These are phyloP conservation scores for Ranitomeya imitator DNA, from an alignment of 2,113 vertebrate genomes.

Conservation along the genomic window DNA sequence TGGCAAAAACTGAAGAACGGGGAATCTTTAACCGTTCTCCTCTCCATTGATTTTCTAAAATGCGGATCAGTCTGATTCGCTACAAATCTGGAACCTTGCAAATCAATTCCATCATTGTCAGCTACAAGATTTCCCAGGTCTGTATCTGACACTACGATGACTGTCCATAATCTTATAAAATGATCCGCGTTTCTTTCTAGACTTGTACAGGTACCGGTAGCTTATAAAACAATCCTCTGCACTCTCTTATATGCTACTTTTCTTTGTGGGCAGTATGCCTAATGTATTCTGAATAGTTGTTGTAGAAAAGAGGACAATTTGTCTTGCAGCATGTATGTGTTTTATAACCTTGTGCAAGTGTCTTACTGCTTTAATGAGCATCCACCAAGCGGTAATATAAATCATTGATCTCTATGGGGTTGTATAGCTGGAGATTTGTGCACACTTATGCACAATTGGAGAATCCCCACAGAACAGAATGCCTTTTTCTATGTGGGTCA, in stretches of 20 bases:
- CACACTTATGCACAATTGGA: slow-evolving; percentile 20
- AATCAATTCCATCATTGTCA: neutral
- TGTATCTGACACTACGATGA: neutral
- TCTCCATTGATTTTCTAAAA: neutral
- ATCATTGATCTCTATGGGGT: slow-evolving; percentile 32
- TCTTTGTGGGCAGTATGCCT: neutral
- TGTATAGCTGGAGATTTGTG: slow-evolving; percentile 9
- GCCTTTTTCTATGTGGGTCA: slow-evolving; percentile 29
- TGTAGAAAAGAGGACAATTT: neutral
- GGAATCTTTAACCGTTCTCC: neutral
- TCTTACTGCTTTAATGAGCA: slow-evolving; percentile 12
- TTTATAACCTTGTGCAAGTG: slow-evolving; percentile 26
- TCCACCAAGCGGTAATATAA: neutral
- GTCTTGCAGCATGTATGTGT: slow-evolving; percentile 10
- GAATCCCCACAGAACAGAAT: neutral
- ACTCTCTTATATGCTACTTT: neutral
- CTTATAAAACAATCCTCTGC: neutral
- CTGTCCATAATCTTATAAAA: neutral
- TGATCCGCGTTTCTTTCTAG: neutral
- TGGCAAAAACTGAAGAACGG: neutral
- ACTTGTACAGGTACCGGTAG: neutral
- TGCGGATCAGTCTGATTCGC: neutral
- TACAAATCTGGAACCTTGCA: slow-evolving; percentile 6
- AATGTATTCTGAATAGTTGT: neutral
- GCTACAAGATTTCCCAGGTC: slow-evolving; percentile 9